Conservation (phyloP, 2,888 invertebrate genomes). For the Anthrax anthrax region DNA sequence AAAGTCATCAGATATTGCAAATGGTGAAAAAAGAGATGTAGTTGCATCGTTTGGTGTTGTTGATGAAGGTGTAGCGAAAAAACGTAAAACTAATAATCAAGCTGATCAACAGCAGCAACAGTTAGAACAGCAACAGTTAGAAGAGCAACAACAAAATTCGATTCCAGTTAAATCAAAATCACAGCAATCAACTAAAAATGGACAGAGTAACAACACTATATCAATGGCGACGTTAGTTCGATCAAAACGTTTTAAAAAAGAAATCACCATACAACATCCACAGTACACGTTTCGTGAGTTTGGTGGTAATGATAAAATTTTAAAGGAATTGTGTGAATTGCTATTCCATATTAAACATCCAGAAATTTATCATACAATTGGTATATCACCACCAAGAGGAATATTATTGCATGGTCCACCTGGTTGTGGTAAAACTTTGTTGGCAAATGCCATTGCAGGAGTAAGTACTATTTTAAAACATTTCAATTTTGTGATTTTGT, state of each 20-base stretch:
- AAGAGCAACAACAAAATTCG: not conserved
- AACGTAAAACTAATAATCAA: not conserved
- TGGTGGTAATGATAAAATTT: conserved; percentile 64
- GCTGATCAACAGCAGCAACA: conserved; percentile 16
- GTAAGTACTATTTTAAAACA: conserved; percentile 36
- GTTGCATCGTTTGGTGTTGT: conserved; percentile 1
- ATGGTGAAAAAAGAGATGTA: not conserved
- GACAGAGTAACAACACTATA: not conserved
- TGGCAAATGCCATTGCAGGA: conserved; percentile 72
- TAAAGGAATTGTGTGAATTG: conserved; percentile 56
- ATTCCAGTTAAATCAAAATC: not conserved
- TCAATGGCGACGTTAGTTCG: not conserved
- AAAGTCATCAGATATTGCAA: not conserved
- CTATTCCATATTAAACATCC: conserved; percentile 80
- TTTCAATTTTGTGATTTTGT: not conserved
- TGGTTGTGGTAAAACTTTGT: conserved; percentile 79
- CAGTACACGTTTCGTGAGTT: conserved; percentile 39
- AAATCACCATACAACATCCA: conserved; percentile 6
- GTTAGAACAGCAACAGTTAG: conserved; percentile 23
- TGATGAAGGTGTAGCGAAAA: no score
- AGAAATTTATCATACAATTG: conserved; percentile 71
- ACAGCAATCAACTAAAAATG: not conserved
- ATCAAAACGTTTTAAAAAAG: conserved; percentile 6
- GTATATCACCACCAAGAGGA: conserved; percentile 77
- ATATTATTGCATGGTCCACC: conserved; percentile 91